These are phyloP conservation scores for Nephrotoma appendiculata DNA, from an alignment of 2,888 invertebrate genomes.

Conservation along the genomic window DNA sequence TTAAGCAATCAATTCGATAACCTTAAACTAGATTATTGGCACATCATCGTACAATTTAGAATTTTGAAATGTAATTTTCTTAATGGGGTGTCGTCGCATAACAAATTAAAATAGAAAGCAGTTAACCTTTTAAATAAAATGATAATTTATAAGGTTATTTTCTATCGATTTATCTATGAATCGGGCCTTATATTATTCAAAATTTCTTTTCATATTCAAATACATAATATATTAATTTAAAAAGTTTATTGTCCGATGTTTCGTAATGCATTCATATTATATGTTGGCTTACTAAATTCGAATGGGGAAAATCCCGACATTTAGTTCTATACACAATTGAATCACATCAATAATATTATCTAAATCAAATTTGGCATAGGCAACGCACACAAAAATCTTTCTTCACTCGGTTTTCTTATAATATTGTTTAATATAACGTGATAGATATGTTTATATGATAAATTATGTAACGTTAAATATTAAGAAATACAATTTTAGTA, in stretches of 20 bases:
- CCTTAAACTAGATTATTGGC: neutral
- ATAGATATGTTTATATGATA: neutral
- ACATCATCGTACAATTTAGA: neutral
- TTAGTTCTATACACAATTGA: neutral
- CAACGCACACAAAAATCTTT: neutral
- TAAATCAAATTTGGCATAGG: neutral
- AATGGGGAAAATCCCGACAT: neutral
- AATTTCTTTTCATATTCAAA: neutral
- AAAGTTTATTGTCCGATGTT: neutral
- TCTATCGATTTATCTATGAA: neutral
- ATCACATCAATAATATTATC: neutral
- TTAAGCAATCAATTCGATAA: neutral
- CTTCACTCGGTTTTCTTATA: neutral
- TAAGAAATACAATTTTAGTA: neutral
- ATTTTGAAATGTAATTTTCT: neutral
- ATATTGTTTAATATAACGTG: neutral
- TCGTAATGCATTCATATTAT: neutral
- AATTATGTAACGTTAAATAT: neutral
- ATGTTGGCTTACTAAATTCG: neutral
- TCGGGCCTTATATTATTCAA: neutral
- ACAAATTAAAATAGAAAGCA: neutral
- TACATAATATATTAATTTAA: neutral
- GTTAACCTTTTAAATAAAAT: neutral
- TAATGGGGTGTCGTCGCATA: neutral
- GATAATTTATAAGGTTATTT: neutral